A percentile compares a stretch with the other conserved stretches of the same genome.
Conservation (phyloP, 2,113 vertebrate species). For the Scopus umbretta region DNA sequence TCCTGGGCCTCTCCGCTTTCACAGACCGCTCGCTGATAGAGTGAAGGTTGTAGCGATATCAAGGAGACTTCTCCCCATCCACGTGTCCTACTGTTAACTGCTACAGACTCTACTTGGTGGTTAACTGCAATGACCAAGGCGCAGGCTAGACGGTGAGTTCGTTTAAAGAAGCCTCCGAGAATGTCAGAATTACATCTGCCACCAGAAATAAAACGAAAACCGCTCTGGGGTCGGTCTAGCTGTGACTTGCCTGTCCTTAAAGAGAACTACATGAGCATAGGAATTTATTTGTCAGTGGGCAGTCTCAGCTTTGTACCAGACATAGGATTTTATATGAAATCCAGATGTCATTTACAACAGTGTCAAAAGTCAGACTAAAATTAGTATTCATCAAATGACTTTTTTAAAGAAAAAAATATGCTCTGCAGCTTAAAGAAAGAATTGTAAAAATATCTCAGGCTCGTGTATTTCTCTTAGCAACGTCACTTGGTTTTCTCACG, state of each 20-base stretch:
- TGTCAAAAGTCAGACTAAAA: constrained; percentile 34
- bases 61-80: not conserved
- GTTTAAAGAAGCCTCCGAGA: not conserved
- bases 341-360: constrained; percentile 8
- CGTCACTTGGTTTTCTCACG: not conserved
- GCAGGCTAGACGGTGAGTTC: not conserved
- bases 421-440: not conserved
- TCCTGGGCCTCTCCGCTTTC: not conserved
- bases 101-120: not conserved
- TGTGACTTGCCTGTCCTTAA: not conserved
- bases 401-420: not conserved
- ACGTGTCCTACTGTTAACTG: not conserved
- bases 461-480: not conserved
- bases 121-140: not conserved
- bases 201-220: not conserved
- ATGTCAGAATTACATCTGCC: not conserved
- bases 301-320: constrained; percentile 15
- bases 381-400: not conserved
- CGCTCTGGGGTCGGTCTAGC: not conserved
- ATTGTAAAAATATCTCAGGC: not conserved
- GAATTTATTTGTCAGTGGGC: constrained; percentile 5
- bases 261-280: not conserved
- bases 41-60: not conserved
- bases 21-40: not conserved
- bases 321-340: constrained; percentile 16